Percentiles rank a stretch among this genome's conserved stretches.
Evolutionary conservation across 2,888 invertebrate genomes (phyloP).

Genomic region (Eupithecia tripunctaria): DNA sequence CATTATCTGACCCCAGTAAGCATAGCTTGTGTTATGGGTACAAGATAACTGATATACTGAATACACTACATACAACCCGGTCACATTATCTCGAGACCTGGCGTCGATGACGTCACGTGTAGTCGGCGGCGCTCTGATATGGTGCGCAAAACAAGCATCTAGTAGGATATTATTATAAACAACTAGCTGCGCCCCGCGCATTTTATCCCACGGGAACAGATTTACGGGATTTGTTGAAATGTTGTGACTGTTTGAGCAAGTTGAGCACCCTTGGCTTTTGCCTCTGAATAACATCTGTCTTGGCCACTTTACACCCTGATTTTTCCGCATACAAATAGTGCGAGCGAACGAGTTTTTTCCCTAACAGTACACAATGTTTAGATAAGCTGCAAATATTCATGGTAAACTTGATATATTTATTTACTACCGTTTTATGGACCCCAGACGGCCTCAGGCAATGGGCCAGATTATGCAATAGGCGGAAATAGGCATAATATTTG

Average conservation of each 20-base stretch:
- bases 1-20: too few species aligned
- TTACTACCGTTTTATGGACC: neutral
- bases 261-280: neutral
- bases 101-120: too few species aligned
- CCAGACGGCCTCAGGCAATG: neutral
- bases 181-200: too few species aligned
- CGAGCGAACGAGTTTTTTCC: neutral
- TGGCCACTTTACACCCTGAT: neutral
- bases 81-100: too few species aligned
- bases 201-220: too few species aligned
- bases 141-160: too few species aligned
- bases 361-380: neutral
- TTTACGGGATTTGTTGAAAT: too few species aligned
- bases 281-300: neutral
- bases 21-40: too few species aligned
- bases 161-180: too few species aligned
- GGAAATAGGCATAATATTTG: conserved; percentile 13
- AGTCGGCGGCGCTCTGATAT: too few species aligned
- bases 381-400: neutral
- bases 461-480: conserved; percentile 14
- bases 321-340: neutral
- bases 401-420: neutral
- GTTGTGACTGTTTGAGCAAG: neutral
- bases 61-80: too few species aligned
- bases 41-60: too few species aligned